Evolutionary conservation across 1,140 invertebrate genomes (phyloP), one percentile per base, ranked within the genome.

Genomic region (Helicoverpa zea): DNA sequence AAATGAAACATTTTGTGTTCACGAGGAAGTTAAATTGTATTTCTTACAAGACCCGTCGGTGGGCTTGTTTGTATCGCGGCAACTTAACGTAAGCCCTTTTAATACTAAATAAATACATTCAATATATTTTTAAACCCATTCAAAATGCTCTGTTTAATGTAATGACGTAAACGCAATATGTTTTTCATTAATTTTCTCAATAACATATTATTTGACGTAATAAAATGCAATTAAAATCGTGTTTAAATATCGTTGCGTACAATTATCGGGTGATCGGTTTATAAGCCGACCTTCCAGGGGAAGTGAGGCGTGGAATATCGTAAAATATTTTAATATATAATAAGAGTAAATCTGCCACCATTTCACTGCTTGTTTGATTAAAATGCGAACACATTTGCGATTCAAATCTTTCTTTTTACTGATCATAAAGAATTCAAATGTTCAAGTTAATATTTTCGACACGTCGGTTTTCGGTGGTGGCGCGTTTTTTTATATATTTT

Each of bases 391-490:
- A 91, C 88, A 92, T 94, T 94, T 92, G 90, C 86, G 87, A 94
- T 94, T 92, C 90, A 92, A 93, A 93, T 93, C 90, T 89, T 89
- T 86, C 86, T 91, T 93, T 92, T 94, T 94, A 92, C 92, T 91
- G 91, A 92, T 94, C 92, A 92, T 94, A 94, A 94, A 94, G 91
- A 90, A 94, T 94, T 94, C 91, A 92, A 94, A 94, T 92, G 88
- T 82, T 76, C 83, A 83, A 86, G 90, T 92, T 92, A 92, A 94
- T 91, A 94, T 94, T 92, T 92, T 87, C 87, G 89, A 90, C 90
- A 90, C 92, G 90, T 91, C 85, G 88, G 80, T 80, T 61, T 80
- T 72, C 82, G 75, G 82, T 68, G 73, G 81, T 74, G 79, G 76
- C 63, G 63, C 11, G 12, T 68, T 84, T 83, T 82, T 82, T 64